A percentile compares a stretch with the other conserved stretches of the same genome.
Conservation (phyloP, 2,797 vertebrate species). For the Esox masquinongy region DNA sequence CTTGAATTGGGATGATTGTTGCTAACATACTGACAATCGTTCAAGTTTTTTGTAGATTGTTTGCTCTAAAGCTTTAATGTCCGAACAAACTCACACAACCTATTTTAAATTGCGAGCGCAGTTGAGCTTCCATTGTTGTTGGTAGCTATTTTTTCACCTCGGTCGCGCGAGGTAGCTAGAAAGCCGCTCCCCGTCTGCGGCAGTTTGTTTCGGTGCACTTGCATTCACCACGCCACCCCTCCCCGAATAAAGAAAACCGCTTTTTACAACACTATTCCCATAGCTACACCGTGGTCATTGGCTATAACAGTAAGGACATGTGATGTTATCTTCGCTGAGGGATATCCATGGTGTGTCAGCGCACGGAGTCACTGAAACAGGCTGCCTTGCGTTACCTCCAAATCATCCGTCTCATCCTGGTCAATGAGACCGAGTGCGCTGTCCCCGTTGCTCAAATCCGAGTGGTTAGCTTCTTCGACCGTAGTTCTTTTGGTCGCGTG, state of each 20-base stretch:
- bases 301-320: not conserved
- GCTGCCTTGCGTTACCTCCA: constrained; percentile 68
- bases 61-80: not conserved
- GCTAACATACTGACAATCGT: constrained; percentile 34
- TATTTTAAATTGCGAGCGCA: constrained; percentile 45
- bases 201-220: constrained; percentile 75
- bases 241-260: constrained; percentile 37
- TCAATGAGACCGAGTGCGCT: constrained; percentile 75
- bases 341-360: constrained; percentile 8
- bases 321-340: not conserved
- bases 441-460: constrained; percentile 77
- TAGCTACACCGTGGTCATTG: too few species aligned
- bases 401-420: constrained; percentile 73
- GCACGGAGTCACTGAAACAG: constrained; percentile 20
- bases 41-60: constrained; percentile 55
- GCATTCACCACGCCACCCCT: constrained; percentile 65
- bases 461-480: constrained; percentile 72
- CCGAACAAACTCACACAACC: constrained; percentile 15
- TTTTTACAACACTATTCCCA: not conserved
- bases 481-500: constrained; percentile 51
- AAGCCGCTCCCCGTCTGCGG: constrained; percentile 80
- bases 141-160: constrained; percentile 47
- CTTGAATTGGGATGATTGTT: constrained; percentile 58
- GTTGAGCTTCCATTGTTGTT: constrained; percentile 56
- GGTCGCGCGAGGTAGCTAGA: constrained; percentile 57